Percentiles rank a stretch among this genome's conserved stretches.
Evolutionary conservation across 2,888 invertebrate species (phyloP).

Genomic region (Harmothoe impar): DNA sequence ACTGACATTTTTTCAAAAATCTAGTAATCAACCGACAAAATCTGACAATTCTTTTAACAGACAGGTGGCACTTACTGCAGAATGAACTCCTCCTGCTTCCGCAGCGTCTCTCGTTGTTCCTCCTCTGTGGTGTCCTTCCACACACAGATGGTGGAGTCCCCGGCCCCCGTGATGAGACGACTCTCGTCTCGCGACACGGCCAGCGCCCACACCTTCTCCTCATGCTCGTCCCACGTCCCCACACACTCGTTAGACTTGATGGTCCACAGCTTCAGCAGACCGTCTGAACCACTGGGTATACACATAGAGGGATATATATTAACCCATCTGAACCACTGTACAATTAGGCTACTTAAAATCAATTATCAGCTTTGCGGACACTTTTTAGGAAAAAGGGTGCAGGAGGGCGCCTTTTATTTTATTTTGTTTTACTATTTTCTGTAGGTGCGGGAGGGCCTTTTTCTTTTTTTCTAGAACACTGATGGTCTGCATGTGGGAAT

Average conservation of each 20-base stretch:
- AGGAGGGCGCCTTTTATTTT: no score
- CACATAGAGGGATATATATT: background rate
- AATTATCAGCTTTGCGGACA: no score
- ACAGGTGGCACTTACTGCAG: constrained; percentile 78
- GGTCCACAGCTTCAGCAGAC: constrained; percentile 95
- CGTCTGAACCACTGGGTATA: constrained; percentile 92
- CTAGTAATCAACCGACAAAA: no score
- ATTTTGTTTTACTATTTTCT: no score
- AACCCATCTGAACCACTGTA: no score
- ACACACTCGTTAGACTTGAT: constrained; percentile 94
- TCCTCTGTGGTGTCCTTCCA: constrained; percentile 94
- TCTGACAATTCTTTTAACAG: background rate
- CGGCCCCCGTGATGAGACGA: constrained; percentile 91
- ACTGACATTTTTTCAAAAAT: no score
- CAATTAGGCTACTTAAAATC: no score
- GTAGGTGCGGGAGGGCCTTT: no score
- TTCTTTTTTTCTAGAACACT: no score
- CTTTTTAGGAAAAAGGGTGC: no score
- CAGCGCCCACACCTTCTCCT: constrained; percentile 87
- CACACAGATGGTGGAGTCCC: constrained; percentile 92
- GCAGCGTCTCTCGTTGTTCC: constrained; percentile 85
- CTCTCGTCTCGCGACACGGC: constrained; percentile 87
- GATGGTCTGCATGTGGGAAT: no score
- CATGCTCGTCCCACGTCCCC: constrained; percentile 93
- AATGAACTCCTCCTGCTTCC: constrained; percentile 79